Conservation (phyloP, 1,140 invertebrate genomes). For the Sminthurides bifidus region DNA sequence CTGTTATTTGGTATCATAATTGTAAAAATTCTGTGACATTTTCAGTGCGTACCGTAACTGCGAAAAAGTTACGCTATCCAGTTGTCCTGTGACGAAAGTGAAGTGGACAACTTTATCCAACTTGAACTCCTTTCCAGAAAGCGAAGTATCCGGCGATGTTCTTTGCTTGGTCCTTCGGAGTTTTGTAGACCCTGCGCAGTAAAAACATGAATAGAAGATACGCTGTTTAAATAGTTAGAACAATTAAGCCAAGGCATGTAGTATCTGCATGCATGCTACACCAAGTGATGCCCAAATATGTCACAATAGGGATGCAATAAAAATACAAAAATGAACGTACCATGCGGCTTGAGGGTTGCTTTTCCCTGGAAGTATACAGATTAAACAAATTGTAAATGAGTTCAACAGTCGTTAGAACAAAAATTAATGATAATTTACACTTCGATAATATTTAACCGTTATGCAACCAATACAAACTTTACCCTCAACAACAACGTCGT, state of each 20-base stretch:
- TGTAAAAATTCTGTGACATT: too few species aligned
- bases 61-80: neutral
- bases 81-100: neutral
- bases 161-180: constrained; percentile 13
- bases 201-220: neutral
- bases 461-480: neutral
- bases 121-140: constrained; percentile 19
- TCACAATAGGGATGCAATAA: neutral
- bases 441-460: neutral
- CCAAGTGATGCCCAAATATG: too few species aligned
- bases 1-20: neutral
- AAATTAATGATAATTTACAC: neutral
- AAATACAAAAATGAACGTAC: neutral
- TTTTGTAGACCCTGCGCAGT: constrained; percentile 1
- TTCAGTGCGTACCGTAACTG: neutral
- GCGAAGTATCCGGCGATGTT: constrained; percentile 17
- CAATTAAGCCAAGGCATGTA: neutral
- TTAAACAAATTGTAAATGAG: neutral
- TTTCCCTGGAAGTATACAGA: neutral
- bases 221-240: neutral
- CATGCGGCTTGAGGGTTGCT: neutral
- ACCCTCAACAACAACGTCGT: constrained; percentile 14
- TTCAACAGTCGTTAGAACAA: neutral
- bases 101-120: neutral
- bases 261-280: too few species aligned